These are phyloP conservation scores for Girardinichthys multiradiatus DNA, from an alignment of 2,113 vertebrate species.

Conservation along the genomic window DNA sequence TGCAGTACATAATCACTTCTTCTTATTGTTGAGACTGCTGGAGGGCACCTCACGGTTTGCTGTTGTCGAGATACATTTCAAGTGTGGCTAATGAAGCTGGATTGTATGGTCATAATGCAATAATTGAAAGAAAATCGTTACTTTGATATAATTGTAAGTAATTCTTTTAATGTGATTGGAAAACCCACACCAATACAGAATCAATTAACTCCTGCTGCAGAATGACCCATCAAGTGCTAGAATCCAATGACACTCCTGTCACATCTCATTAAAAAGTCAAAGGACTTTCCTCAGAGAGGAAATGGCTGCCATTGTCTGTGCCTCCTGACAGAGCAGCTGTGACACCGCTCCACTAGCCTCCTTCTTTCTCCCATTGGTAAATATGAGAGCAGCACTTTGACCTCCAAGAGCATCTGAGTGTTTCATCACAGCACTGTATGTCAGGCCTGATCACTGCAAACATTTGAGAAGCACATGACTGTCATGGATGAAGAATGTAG, in stretches of 20 bases:
- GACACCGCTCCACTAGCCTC: constrained; percentile 37
- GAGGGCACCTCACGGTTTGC: constrained; percentile 4
- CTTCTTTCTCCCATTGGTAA: constrained; percentile 65
- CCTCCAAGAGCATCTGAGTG: constrained; percentile 59
- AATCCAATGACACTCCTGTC: neutral
- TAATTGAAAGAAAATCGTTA: constrained; percentile 11
- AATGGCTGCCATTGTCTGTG: constrained; percentile 26
- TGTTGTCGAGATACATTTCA: neutral
- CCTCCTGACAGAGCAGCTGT: constrained; percentile 45
- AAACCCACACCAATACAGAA: constrained; percentile 22
- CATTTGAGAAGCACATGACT: constrained; percentile 53
- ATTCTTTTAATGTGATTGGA: constrained; percentile 11
- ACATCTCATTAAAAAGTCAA: neutral
- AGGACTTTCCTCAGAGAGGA: constrained; percentile 15
- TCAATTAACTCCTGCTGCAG: constrained; percentile 7
- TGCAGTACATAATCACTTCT: neutral
- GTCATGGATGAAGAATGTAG: constrained; percentile 71
- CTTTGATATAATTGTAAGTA: constrained; percentile 11
- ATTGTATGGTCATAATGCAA: neutral
- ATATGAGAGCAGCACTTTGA: constrained; percentile 73
- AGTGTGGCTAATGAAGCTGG: neutral
- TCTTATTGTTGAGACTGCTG: neutral
- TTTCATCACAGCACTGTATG: constrained; percentile 55
- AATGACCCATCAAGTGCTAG: neutral
- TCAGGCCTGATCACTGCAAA: constrained; percentile 61